Base-by-base conservation (phyloP, 2,888 invertebrate genomes). In the Microctonus aethiopoides region DNA sequence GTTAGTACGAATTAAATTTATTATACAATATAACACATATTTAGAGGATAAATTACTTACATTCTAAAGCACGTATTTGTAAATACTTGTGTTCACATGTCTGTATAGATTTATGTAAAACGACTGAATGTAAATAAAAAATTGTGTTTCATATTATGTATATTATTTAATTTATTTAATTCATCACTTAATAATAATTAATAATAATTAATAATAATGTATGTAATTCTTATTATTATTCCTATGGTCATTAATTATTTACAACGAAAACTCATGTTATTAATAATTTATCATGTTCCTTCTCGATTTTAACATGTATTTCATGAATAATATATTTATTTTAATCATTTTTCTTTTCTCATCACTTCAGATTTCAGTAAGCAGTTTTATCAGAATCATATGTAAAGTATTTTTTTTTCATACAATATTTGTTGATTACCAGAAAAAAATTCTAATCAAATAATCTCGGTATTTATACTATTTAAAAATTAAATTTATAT, bases 121-220 rank as follows among this genome's bases (percentile, higher is more conserved):
- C 84, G 83, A 82, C 83, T 80, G 84, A 83, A 82, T 80, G 82
- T 79, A 82, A 84, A 84, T 83, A 81, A 84, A 84, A 84, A 82
- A 80, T 77, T 41, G 13, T 61, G 13, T 39, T 6, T 24, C 46
- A 16, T 39, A 13, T 39, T 13, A n/a, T 39, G 10, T 22, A 54
- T 20, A 7, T 16, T 7, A 81, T 82, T 78, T 81, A 74, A 78
- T 81, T 73, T 78, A 79, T 77, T 78, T 82, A 82, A 75, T 75
- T 76, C 76, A 77, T 75, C 75, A 75, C 77, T 75, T 76, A 72
- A 73, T 72, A 70, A 20, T 70, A 71, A 68, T 75, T 76, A 72
- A 73, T 72, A 70, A 20, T 70, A 71, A 68, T 39, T 68, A n/a
- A 32, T 54, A 51, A 59, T 41, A 61, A 60, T 71, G 34, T 46